Evolutionary conservation across 2,797 vertebrate species (phyloP), one percentile per base, ranked within the genome.

Genomic region (Triplophysa yarkandensis): DNA sequence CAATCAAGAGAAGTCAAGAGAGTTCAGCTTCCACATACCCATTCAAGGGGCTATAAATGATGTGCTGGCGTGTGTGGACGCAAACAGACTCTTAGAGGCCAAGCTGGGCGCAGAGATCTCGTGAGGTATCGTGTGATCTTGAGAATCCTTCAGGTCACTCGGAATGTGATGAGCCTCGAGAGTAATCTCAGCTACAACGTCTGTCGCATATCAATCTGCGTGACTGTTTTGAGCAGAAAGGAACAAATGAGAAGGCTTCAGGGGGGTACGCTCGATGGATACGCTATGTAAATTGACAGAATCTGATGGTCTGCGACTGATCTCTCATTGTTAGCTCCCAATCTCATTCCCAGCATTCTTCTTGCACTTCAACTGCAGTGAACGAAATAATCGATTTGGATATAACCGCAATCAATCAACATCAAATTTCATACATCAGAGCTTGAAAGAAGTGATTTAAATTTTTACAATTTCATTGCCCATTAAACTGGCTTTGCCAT

Each of bases 41-140:
- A 32, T 66, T 58, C 43, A 17, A 58, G 4, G 27, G 62, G 52
- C 55, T 61, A 30, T 66, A 72, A 77, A 67, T 61, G 13, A 67
- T 61, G 69, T 66, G 75, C 17, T 14, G 6, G 23, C 6, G 2
- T 50, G 61, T 30, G 23, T 43, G 55, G 27, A 67, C 4, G 25
- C 41, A 68, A 66, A 77, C 50, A 48, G 41, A 28, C 58, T 71
- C 25, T 50, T 58, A 63, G 44, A 41, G 34, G 34, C 25, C 16
- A 4, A 34, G 68, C 28, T 70, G 68, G 1, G 2, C 28, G 34
- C 19, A 1, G 28, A 50, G 21, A 71, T 74, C 48, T 66, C 5
- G 14, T 74, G 71, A 74, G 63, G 50, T 67, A 41, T 74, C n/a
- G 5, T 27, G 41, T 74, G 50, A 65, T 74, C 62, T 60, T 75